Percentiles rank a stretch among this genome's conserved stretches.
Conservation (phyloP, 2,797 vertebrate species). For the Anguilla pacifica region DNA sequence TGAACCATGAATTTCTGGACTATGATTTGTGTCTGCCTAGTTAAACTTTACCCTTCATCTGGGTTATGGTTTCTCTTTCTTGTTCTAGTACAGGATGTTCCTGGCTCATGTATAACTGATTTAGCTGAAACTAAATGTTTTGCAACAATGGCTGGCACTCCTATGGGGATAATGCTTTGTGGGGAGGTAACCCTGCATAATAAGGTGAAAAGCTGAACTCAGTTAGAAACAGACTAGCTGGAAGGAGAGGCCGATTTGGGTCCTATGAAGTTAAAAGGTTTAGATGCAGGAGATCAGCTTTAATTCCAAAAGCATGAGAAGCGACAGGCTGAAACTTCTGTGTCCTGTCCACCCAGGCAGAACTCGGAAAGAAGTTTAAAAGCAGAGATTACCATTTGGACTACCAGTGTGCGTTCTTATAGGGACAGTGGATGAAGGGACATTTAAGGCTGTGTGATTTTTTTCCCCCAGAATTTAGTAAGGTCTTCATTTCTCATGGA, state of each 20-base stretch:
- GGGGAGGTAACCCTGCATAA: conserved; percentile 73
- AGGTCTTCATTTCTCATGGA: neutral
- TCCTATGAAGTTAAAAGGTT: conserved; percentile 65
- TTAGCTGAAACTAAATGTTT: conserved; percentile 75
- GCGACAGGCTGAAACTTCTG: conserved; percentile 56
- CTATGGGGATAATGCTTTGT: conserved; percentile 63
- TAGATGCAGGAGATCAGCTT: conserved; percentile 66
- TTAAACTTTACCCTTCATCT: conserved; percentile 38
- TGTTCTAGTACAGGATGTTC: conserved; percentile 52
- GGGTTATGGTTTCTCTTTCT: conserved; percentile 53
- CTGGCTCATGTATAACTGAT: conserved; percentile 57
- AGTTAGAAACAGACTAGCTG: conserved; percentile 65
- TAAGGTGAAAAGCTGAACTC: conserved; percentile 80
- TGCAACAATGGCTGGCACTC: conserved; percentile 62
- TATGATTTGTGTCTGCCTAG: conserved; percentile 16
- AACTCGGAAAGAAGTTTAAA: conserved; percentile 56
- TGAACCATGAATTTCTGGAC: conserved; percentile 39
- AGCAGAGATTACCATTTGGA: conserved; percentile 57
- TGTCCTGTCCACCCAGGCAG: conserved; percentile 53
- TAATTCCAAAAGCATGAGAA: conserved; percentile 57
- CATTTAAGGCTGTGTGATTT: neutral
- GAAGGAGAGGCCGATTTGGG: conserved; percentile 51
- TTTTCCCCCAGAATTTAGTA: neutral
- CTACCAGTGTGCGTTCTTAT: conserved; percentile 49
- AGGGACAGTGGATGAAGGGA: neutral